Conservation (phyloP, 2,113 vertebrate species). For the Platichthys stellatus region DNA sequence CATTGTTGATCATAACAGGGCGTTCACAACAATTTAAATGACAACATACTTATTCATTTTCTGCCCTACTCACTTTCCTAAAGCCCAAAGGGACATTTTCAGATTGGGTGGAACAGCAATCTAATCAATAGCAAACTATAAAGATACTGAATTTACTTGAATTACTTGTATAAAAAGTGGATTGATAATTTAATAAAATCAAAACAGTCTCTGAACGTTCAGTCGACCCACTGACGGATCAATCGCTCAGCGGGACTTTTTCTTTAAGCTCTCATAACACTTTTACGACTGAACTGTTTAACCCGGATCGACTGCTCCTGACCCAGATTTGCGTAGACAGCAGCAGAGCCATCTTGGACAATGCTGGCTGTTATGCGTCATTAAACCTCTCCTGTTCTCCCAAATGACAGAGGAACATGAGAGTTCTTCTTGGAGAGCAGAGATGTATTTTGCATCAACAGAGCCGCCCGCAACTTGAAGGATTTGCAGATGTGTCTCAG, state of each 20-base stretch:
- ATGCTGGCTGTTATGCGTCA: slow-evolving; percentile 32
- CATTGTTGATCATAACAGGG: too few species aligned
- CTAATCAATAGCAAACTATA: too few species aligned
- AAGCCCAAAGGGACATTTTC: background rate
- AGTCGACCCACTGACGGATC: background rate
- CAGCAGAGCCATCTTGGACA: slow-evolving; percentile 39
- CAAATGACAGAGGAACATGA: slow-evolving; percentile 63
- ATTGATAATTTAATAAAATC: background rate
- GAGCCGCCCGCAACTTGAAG: slow-evolving; percentile 51
- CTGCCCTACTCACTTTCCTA: background rate
- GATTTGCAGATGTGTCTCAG: slow-evolving; percentile 72
- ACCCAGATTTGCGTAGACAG: slow-evolving; percentile 51
- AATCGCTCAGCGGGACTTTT: background rate
- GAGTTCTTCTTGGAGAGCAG: slow-evolving; percentile 52
- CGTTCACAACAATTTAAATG: too few species aligned
- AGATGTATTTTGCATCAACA: slow-evolving; percentile 69
- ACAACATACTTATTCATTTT: background rate
- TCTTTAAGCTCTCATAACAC: background rate
- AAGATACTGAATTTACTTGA: too few species aligned
- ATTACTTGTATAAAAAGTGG: too few species aligned
- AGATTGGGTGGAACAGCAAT: background rate
- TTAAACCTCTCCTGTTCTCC: slow-evolving; percentile 50
- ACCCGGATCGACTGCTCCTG: slow-evolving; percentile 27
- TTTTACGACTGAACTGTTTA: slow-evolving; percentile 26
- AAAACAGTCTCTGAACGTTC: background rate